Evolutionary conservation across 2,888 invertebrate genomes (phyloP).

Genomic region (Drosophila kanekoi): DNA sequence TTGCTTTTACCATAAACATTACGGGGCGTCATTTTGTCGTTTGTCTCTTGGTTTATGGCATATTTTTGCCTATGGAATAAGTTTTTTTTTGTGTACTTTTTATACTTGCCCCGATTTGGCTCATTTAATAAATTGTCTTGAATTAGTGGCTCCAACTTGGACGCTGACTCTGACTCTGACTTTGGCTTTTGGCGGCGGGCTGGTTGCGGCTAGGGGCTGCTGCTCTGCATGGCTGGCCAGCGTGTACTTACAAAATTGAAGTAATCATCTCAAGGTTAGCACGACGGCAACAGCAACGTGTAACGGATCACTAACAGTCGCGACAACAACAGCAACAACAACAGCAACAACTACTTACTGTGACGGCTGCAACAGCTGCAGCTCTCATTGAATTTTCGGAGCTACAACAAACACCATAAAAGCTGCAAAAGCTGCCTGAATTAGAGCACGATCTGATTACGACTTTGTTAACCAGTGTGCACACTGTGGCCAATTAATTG

Average conservation of each 20-base stretch:
- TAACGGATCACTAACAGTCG: conserved; percentile 74
- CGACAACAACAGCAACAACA: conserved; percentile 35
- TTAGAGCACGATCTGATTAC: conserved; percentile 74
- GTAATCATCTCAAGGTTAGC: conserved; percentile 82
- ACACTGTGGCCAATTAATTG: conserved; percentile 67
- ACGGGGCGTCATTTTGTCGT: conserved; percentile 43
- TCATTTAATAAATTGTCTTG: conserved; percentile 75
- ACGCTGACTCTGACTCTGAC: conserved; percentile 2
- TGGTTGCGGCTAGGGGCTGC: neutral
- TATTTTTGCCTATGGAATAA: conserved; percentile 3
- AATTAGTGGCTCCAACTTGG: conserved; percentile 59
- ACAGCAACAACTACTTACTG: conserved; percentile 28
- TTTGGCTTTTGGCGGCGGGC: neutral
- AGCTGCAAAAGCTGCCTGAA: conserved; percentile 46
- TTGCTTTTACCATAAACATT: conserved; percentile 42
- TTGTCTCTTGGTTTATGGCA: conserved; percentile 43
- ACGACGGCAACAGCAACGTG: conserved; percentile 69
- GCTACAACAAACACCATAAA: conserved; percentile 29
- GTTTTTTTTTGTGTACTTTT: conserved; percentile 6
- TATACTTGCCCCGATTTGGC: conserved; percentile 60
- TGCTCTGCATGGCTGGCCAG: conserved; percentile 43
- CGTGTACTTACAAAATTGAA: conserved; percentile 64
- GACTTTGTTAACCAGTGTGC: conserved; percentile 62
- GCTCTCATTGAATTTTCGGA: conserved; percentile 36
- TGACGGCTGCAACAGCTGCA: conserved; percentile 51